Evolutionary conservation across 2,113 vertebrate species (phyloP).

Genomic region (Sinocyclocheilus grahami): DNA sequence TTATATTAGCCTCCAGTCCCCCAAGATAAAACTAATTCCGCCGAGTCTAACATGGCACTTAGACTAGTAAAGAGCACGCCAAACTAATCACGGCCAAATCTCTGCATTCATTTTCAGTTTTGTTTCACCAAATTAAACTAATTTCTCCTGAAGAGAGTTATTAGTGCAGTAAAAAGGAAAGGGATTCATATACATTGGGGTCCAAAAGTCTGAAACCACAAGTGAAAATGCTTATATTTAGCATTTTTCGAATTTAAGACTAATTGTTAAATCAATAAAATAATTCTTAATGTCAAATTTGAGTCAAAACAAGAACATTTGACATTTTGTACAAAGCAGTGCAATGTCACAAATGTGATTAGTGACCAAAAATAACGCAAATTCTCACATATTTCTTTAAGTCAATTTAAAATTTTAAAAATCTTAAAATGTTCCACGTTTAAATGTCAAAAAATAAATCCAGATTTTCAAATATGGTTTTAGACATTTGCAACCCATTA

Average conservation of each 20-base stretch:
- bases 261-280: too few relatives aligned
- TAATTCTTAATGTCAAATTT: too few relatives aligned
- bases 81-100: slow-evolving; percentile 73
- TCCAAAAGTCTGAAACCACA: neutral
- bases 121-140: neutral
- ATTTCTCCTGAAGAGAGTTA: neutral
- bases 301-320: too few relatives aligned
- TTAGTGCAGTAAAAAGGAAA: neutral
- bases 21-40: slow-evolving; percentile 78
- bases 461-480: neutral
- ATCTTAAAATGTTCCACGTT: neutral
- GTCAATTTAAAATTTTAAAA: neutral
- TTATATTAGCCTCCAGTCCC: slow-evolving; percentile 71
- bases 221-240: neutral
- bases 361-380: neutral
- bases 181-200: neutral
- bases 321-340: too few relatives aligned
- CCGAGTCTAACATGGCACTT: slow-evolving; percentile 60
- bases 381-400: neutral
- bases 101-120: slow-evolving; percentile 51
- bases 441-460: neutral
- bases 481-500: neutral
- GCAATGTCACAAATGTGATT: too few relatives aligned
- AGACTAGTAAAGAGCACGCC: slow-evolving; percentile 61
- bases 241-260: neutral